Evolutionary conservation across 2,888 invertebrate genomes (phyloP).

Genomic region (Smittia aterrima): DNA sequence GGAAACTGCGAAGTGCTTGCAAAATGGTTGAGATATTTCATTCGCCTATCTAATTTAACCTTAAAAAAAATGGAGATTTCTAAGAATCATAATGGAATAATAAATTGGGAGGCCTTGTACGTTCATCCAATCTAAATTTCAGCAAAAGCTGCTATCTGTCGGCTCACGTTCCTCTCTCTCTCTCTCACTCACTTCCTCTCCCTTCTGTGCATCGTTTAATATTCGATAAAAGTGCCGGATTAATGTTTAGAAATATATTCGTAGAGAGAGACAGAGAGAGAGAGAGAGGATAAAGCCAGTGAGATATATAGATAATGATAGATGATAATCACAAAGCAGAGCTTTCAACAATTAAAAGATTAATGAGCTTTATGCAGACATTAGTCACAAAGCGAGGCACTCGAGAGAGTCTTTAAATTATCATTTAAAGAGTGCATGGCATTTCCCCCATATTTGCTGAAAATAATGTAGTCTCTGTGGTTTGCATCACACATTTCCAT

Average conservation of each 20-base stretch:
- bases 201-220: constrained; percentile 7
- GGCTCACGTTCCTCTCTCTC: neutral
- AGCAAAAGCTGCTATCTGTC: neutral
- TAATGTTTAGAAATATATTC: constrained; percentile 9
- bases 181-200: neutral
- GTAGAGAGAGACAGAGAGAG: neutral
- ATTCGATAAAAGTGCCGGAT: neutral
- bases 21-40: neutral
- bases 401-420: constrained; percentile 10
- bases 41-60: neutral
- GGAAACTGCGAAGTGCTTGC: neutral
- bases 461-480: constrained; percentile 6
- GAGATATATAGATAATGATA: neutral
- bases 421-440: constrained; percentile 6
- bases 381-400: constrained; percentile 2
- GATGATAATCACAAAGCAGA: constrained; percentile 11
- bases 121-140: constrained; percentile 1
- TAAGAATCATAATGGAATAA: neutral
- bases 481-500: constrained; percentile 8
- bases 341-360: constrained; percentile 31
- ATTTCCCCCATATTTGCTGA: constrained; percentile 18
- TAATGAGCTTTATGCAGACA: constrained; percentile 20
- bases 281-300: neutral
- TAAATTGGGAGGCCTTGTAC: neutral
- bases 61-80: neutral